Evolutionary conservation across 2,888 invertebrate genomes (phyloP), one percentile per base, ranked within the genome.

Genomic region (Cynaeus angustus): DNA sequence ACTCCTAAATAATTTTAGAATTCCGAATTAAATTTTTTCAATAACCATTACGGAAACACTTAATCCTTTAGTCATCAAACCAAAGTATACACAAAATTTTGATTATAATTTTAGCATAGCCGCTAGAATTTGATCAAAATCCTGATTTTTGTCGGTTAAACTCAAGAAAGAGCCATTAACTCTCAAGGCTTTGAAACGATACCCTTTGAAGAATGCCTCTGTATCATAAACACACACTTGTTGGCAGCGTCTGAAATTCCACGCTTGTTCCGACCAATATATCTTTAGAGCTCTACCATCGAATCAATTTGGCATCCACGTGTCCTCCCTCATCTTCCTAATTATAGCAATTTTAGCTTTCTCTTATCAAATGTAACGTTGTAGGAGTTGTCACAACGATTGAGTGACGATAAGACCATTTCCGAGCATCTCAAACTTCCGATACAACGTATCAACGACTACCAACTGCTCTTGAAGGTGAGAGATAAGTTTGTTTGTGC

Each of bases 401-500:
- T 95, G 81, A 91, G 92, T 81, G 96, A 96, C 91, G 95, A 95
- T 85, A 96, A 96, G 87, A 92, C 91, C 79, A 90, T 96, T 81
- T 88, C 92, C 81, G 97, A 97, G 86, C 96, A 97, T 87, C 90
- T 97, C 79, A 95, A 96, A 87, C 91, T 97, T 80, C 96, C 97
- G 79, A 94, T 96, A 83, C 96, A 97, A 88, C 91, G 97, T 84
- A 96, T 97, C 85, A 96, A 96, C 91, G 96, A 97, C 88, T 97
- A 97, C 86, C 96, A 97, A 87, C 92, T 96, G 80, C 91, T 97
- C 72, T 88, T 98, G 77, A 96, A 96, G 94, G 97, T 95, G 86
- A 86, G 85, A 28, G 46, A 46, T 3, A 26, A 50, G 52, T 50
- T 56, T 61, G 41, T 65, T 53, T 14, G 48, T 52, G 43, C 38